phyloP scores from a whole-genome alignment of 2,888 invertebrate genomes.

The Drosophila anomalata region DNA sequence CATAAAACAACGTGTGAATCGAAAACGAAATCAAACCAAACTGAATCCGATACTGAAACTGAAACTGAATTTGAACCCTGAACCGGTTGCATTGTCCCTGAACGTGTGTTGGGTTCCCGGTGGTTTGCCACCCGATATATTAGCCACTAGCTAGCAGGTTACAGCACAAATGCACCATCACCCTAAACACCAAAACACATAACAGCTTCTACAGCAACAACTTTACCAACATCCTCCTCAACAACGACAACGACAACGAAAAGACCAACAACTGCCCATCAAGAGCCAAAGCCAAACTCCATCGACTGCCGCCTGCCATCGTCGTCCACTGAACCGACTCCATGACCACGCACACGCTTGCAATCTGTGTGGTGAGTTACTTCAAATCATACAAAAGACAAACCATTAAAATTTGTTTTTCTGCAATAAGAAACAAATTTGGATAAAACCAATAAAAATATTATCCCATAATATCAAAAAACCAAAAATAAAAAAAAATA shows the following conservation, averaged over 20 bases:
- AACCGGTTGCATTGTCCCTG: conserved; percentile 63
- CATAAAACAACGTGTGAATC: conserved; percentile 64
- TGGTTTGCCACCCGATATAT: conserved; percentile 56
- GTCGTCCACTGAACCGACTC: conserved; percentile 61
- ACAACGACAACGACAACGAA: conserved; percentile 16
- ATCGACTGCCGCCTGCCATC: conserved; percentile 44
- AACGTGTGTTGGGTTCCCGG: conserved; percentile 40
- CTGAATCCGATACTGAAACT: conserved; percentile 15
- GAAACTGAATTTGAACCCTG: conserved; percentile 45
- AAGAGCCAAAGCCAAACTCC: conserved; percentile 4
- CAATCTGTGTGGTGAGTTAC: conserved; percentile 78
- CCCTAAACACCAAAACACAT: conserved; percentile 63
- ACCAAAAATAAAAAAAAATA: conserved; percentile 24
- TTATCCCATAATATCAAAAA: conserved; percentile 4
- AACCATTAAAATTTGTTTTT: conserved; percentile 69
- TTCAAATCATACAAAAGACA: conserved; percentile 51
- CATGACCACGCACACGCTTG: conserved; percentile 71
- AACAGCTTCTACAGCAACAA: conserved; percentile 41
- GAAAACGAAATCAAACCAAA: conserved; percentile 33
- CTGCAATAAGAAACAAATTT: conserved; percentile 74
- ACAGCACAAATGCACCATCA: conserved; percentile 71
- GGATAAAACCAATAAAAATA: conserved; percentile 50
- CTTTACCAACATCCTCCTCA: conserved; percentile 3
- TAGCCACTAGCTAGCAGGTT: conserved; percentile 63
- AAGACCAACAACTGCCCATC: conserved; percentile 39